Percentiles rank a stretch among this genome's conserved stretches.
Conservation (phyloP, 2,797 vertebrate genomes). For the Falco novaeseelandiae region DNA sequence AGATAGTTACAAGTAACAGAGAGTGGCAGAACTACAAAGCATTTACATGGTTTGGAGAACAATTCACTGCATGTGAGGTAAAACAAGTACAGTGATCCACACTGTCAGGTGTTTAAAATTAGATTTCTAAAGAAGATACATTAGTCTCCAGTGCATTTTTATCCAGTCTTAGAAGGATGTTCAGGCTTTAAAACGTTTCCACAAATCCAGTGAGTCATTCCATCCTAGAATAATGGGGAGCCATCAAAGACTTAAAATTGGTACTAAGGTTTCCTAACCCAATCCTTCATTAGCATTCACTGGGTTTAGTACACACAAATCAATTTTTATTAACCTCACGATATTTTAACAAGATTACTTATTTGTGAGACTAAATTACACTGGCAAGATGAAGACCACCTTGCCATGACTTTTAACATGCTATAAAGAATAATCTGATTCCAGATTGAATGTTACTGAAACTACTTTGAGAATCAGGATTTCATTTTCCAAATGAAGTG, state of each 20-base stretch:
- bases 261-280: background rate
- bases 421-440: slow-evolving; percentile 61
- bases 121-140: background rate
- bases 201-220: background rate
- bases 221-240: background rate
- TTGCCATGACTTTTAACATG: slow-evolving; percentile 62
- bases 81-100: background rate
- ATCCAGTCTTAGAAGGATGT: background rate
- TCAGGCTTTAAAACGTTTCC: background rate
- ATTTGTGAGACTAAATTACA: slow-evolving; percentile 69
- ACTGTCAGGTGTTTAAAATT: background rate
- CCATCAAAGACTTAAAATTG: background rate
- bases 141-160: background rate
- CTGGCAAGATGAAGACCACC: slow-evolving; percentile 61
- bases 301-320: slow-evolving; percentile 63
- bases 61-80: background rate
- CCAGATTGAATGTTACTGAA: slow-evolving; percentile 13
- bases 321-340: slow-evolving; percentile 76
- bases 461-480: slow-evolving; percentile 44
- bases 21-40: slow-evolving; percentile 24
- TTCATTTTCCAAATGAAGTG: slow-evolving; percentile 50
- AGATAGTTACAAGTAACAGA: background rate
- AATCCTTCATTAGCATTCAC: slow-evolving; percentile 61
- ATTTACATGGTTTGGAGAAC: background rate
- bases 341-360: slow-evolving; percentile 75